phyloP scores from a whole-genome alignment of 2,888 invertebrate species.

The Liopterus haemorrhoidalis region DNA sequence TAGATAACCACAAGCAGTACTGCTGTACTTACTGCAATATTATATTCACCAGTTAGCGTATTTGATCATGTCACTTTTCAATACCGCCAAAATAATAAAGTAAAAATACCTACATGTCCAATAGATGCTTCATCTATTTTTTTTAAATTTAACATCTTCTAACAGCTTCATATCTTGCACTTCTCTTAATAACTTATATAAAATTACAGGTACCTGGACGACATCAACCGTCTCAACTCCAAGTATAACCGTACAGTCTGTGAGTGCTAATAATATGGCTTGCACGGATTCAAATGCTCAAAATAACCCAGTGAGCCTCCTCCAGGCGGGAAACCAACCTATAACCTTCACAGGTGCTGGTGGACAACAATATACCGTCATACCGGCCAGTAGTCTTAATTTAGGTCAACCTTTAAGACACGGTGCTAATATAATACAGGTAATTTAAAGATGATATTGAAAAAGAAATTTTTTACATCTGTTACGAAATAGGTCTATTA shows the following conservation, averaged over 20 bases:
- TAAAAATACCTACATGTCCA: background rate
- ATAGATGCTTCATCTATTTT: too few species aligned
- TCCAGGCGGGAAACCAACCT: conserved; percentile 48
- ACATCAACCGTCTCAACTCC: conserved; percentile 43
- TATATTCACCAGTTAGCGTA: too few species aligned
- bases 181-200: too few species aligned
- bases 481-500: too few species aligned
- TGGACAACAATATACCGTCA: conserved; percentile 79
- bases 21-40: too few species aligned
- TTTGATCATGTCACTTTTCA: too few species aligned
- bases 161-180: background rate
- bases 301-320: conserved; percentile 31
- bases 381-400: conserved; percentile 63
- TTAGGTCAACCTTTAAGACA: conserved; percentile 44
- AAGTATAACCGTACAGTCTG: conserved; percentile 42
- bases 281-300: conserved; percentile 43
- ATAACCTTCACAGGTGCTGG: conserved; percentile 68
- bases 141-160: background rate
- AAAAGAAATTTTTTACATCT: too few species aligned
- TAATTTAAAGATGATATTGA: too few species aligned
- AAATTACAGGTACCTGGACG: conserved; percentile 39
- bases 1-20: too few species aligned
- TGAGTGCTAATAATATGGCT: conserved; percentile 40
- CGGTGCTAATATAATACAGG: conserved; percentile 38
- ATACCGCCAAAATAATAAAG: background rate